Conservation (phyloP, 2,113 vertebrate genomes). For the Percina caprodes region DNA sequence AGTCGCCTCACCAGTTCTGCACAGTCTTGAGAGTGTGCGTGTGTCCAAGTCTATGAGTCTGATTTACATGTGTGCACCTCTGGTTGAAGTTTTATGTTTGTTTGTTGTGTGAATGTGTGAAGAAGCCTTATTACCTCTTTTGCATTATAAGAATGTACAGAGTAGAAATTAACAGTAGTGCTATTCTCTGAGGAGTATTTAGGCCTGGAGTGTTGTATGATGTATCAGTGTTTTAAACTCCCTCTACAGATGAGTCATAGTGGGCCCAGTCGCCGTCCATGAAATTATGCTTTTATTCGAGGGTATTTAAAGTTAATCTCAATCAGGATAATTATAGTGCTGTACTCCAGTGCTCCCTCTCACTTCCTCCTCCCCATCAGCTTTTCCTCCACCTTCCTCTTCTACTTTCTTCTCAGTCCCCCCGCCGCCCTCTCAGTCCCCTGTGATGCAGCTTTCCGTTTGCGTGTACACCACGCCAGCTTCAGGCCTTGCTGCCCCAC, state of each 20-base stretch:
- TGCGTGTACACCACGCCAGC: slow-evolving; percentile 48
- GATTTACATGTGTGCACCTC: slow-evolving; percentile 50
- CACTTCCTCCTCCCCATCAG: slow-evolving; percentile 53
- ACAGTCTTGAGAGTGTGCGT: slow-evolving; percentile 26
- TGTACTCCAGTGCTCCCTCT: slow-evolving; percentile 62
- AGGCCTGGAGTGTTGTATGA: slow-evolving; percentile 63
- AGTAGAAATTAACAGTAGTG: slow-evolving; percentile 65
- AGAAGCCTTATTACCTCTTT: slow-evolving; percentile 25
- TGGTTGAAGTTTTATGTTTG: slow-evolving; percentile 31
- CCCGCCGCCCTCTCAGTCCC: slow-evolving; percentile 44
- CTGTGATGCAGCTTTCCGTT: slow-evolving; percentile 60
- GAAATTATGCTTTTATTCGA: slow-evolving; percentile 75
- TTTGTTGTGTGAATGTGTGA: slow-evolving; percentile 25
- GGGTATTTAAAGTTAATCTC: slow-evolving; percentile 85
- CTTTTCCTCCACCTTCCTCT: slow-evolving; percentile 50
- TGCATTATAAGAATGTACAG: slow-evolving; percentile 37
- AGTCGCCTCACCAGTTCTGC: slow-evolving; percentile 55
- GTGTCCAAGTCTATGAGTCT: slow-evolving; percentile 40
- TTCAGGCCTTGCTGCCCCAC: slow-evolving; percentile 60
- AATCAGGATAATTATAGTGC: slow-evolving; percentile 81
- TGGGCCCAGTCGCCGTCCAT: slow-evolving; percentile 59
- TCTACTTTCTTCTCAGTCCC: slow-evolving; percentile 39
- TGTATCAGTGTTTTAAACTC: slow-evolving; percentile 63
- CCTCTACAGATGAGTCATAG: slow-evolving; percentile 73
- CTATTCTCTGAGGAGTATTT: slow-evolving; percentile 65